A percentile compares a stretch with the other conserved stretches of the same genome.
phyloP scores from a whole-genome alignment of 2,888 invertebrate genomes.

The Anticlea derivata region DNA sequence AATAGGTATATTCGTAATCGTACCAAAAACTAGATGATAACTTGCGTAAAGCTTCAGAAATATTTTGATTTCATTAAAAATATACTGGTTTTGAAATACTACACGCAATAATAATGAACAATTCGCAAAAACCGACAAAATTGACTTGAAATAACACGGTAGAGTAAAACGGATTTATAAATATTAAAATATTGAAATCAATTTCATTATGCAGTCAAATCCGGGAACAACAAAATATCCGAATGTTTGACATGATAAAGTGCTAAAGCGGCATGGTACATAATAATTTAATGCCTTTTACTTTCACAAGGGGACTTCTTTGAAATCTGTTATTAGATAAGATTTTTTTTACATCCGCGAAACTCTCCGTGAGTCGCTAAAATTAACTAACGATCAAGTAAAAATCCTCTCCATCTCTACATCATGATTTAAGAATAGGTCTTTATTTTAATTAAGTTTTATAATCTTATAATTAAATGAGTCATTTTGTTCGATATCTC shows the following conservation, averaged over 20 bases:
- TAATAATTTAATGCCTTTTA: slow-evolving; percentile 18
- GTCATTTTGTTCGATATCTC: too few species aligned
- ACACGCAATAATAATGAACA: slow-evolving; percentile 4
- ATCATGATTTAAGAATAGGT: too few species aligned
- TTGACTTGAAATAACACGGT: slow-evolving; percentile 41
- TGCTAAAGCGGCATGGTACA: slow-evolving; percentile 42
- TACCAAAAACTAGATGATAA: too few species aligned
- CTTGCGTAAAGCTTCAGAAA: not conserved
- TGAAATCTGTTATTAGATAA: not conserved
- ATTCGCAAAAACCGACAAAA: slow-evolving; percentile 4
- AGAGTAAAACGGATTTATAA: slow-evolving; percentile 63
- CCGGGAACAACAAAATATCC: slow-evolving; percentile 65
- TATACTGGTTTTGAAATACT: not conserved
- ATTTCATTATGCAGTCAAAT: slow-evolving; percentile 68
- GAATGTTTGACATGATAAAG: slow-evolving; percentile 57
- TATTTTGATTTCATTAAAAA: not conserved
- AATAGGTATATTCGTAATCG: too few species aligned
- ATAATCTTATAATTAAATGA: too few species aligned
- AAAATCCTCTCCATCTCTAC: too few species aligned
- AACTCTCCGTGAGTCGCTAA: too few species aligned
- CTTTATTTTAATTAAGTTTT: too few species aligned
- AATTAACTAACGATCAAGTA: too few species aligned
- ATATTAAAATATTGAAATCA: slow-evolving; percentile 74
- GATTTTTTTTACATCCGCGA: too few species aligned
- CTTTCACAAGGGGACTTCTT: slow-evolving; percentile 3